Evolutionary conservation across 2,888 invertebrate genomes (phyloP).

Genomic region (Torymus aiolomorphi): DNA sequence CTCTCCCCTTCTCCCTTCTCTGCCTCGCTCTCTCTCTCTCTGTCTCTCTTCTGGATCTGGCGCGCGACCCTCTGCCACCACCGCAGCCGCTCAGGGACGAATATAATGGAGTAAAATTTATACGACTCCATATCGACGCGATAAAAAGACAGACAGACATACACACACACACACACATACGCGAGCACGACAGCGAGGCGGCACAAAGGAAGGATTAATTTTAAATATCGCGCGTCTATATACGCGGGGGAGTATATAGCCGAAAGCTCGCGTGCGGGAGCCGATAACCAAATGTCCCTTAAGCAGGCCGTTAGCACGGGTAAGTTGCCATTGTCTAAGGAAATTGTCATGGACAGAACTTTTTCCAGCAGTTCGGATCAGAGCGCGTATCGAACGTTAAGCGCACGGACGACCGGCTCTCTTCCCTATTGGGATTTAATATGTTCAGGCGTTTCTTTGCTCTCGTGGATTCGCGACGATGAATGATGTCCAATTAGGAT

Average conservation of each 20-base stretch:
- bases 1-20: conserved; percentile 57
- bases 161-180: conserved; percentile 52
- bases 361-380: conserved; percentile 28
- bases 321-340: conserved; percentile 52
- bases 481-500: conserved; percentile 50
- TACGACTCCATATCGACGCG: conserved; percentile 73
- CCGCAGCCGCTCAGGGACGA: conserved; percentile 59
- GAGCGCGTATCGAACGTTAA: conserved; percentile 20
- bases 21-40: conserved; percentile 61
- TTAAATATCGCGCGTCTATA: conserved; percentile 70
- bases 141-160: conserved; percentile 73
- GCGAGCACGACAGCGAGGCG: conserved; percentile 60
- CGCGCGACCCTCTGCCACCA: conserved; percentile 28
- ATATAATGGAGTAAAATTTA: conserved; percentile 74
- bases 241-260: conserved; percentile 10
- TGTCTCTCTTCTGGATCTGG: conserved; percentile 60
- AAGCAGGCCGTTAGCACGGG: conserved; percentile 18
- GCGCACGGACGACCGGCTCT: background rate
- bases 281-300: conserved; percentile 55
- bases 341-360: conserved; percentile 47
- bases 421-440: conserved; percentile 47
- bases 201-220: conserved; percentile 75
- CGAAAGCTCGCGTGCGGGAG: conserved; percentile 23
- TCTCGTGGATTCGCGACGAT: conserved; percentile 39
- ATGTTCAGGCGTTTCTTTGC: conserved; percentile 39